Percentiles rank a stretch among this genome's conserved stretches.
Conservation (phyloP, 2,888 invertebrate species). For the Drosophila recens region DNA sequence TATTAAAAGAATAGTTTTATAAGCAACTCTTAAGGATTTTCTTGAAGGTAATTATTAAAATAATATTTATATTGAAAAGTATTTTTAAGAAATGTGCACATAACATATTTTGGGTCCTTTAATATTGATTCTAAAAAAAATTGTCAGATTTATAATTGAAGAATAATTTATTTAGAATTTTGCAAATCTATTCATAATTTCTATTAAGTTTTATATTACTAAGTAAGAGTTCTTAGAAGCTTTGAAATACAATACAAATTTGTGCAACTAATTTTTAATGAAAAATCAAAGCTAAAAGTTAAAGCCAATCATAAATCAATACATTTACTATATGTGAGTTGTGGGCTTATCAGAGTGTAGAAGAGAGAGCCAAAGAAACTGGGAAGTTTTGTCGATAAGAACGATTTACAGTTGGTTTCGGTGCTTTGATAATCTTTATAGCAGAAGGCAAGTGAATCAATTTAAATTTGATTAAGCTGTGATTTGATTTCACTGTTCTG, state of each 20-base stretch:
- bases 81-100: background rate
- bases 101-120: no score
- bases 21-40: background rate
- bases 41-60: background rate
- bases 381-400: conserved; percentile 32
- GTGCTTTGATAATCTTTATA: conserved; percentile 47
- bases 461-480: conserved; percentile 78
- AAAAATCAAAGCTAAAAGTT: background rate
- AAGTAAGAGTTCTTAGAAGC: background rate
- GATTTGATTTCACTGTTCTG: conserved; percentile 43
- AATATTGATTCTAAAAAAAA: no score
- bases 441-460: conserved; percentile 58
- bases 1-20: no score
- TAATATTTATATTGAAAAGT: background rate
- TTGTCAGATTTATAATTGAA: no score
- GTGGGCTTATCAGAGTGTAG: conserved; percentile 18
- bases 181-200: no score
- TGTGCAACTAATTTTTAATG: background rate
- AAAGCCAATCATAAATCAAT: conserved; percentile 12
- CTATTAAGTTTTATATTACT: background rate
- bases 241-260: background rate
- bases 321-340: background rate
- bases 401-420: conserved; percentile 34
- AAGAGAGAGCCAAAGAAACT: background rate
- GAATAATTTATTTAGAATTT: no score